phyloP scores from a whole-genome alignment of 2,888 invertebrate genomes.

The Ischnus inquisitorius region DNA sequence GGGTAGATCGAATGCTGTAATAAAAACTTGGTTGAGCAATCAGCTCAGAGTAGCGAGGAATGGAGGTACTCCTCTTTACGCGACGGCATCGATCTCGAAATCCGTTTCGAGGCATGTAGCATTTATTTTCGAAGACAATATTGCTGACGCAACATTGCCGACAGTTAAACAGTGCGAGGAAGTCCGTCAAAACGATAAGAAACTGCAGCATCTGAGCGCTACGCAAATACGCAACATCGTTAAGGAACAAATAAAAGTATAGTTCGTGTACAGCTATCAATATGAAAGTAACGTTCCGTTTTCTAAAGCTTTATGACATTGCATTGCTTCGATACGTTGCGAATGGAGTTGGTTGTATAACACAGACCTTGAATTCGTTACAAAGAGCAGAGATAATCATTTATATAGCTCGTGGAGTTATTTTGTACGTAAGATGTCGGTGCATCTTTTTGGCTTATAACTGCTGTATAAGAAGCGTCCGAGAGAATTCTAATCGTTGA shows the following conservation, averaged over 20 bases:
- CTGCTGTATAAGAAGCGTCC: too few relatives aligned
- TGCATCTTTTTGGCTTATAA: too few relatives aligned
- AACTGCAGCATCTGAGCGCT: slow-evolving; percentile 1
- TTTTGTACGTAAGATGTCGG: too few relatives aligned
- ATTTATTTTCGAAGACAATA: slow-evolving; percentile 31
- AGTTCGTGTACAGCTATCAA: not conserved
- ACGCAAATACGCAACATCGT: slow-evolving; percentile 13
- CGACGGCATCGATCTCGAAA: not conserved
- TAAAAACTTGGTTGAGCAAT: slow-evolving; percentile 43
- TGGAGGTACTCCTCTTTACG: not conserved
- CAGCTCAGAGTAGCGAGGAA: slow-evolving; percentile 17
- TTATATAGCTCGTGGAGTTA: too few relatives aligned
- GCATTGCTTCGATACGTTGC: too few relatives aligned
- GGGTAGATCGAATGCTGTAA: slow-evolving; percentile 5
- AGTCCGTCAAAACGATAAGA: slow-evolving; percentile 23
- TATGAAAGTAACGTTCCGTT: not conserved
- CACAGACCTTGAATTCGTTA: too few relatives aligned
- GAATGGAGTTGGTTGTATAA: too few relatives aligned
- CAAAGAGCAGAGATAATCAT: too few relatives aligned
- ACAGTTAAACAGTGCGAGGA: slow-evolving; percentile 30
- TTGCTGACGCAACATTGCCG: slow-evolving; percentile 10
- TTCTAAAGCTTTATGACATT: too few relatives aligned
- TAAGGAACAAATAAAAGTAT: not conserved
- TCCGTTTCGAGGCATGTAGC: not conserved
- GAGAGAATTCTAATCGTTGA: too few relatives aligned